phyloP scores from a whole-genome alignment of 2,888 invertebrate species.

The Deroplatys truncata region DNA sequence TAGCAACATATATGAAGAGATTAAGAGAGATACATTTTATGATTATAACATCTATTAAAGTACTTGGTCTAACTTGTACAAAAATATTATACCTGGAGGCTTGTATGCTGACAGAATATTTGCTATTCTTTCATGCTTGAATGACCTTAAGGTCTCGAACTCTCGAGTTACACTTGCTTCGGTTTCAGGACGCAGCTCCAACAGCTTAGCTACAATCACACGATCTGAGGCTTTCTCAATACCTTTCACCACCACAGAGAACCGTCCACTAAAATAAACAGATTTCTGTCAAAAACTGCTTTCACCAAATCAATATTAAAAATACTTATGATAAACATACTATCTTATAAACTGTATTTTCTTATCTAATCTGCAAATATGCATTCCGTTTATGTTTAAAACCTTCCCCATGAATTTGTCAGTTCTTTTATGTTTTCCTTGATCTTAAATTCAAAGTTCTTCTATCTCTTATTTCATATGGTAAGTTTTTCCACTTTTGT shows the following conservation, averaged over 20 bases:
- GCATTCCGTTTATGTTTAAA: no score
- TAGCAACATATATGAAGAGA: no score
- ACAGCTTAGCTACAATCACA: conserved; percentile 79
- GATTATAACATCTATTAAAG: background rate
- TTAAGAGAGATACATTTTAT: background rate
- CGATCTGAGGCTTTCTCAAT: conserved; percentile 70
- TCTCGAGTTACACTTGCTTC: conserved; percentile 69
- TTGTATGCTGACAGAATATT: conserved; percentile 69
- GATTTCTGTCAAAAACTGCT: background rate
- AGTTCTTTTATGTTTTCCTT: no score
- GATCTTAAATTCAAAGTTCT: no score
- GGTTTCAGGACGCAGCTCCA: conserved; percentile 63
- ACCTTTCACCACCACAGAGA: conserved; percentile 79
- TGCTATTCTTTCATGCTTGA: conserved; percentile 86
- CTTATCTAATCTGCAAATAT: background rate
- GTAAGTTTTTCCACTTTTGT: no score
- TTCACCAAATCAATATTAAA: background rate
- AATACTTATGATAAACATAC: background rate
- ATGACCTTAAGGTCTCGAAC: conserved; percentile 74
- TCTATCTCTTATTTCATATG: no score
- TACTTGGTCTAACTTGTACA: background rate
- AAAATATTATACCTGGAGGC: conserved; percentile 46
- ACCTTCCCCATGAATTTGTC: no score
- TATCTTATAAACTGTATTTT: background rate
- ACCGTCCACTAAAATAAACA: conserved; percentile 64